These are phyloP conservation scores for Catharus ustulatus DNA, from an alignment of 2,797 vertebrate species.

Conservation along the genomic window DNA sequence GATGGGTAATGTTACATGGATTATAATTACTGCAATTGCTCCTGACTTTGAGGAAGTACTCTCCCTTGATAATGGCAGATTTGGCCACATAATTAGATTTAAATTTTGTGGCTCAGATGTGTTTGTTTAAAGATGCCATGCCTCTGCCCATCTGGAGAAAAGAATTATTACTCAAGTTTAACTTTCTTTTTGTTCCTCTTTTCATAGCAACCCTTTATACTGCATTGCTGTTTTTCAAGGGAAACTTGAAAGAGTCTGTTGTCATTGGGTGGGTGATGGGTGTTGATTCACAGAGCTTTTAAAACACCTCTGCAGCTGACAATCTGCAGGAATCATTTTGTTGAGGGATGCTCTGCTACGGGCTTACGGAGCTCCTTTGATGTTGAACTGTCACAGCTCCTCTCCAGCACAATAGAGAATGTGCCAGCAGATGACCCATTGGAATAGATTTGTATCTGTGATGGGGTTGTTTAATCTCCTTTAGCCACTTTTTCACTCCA, in stretches of 20 bases:
- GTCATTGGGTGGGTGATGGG: background rate
- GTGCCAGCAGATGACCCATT: background rate
- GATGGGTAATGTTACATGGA: conserved; percentile 33
- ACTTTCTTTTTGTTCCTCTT: background rate
- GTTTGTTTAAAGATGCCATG: background rate
- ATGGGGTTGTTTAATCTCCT: background rate
- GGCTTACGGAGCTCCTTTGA: background rate
- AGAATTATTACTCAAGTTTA: background rate
- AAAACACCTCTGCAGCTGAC: background rate
- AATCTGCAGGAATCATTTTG: background rate
- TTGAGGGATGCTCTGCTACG: background rate
- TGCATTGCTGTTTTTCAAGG: background rate
- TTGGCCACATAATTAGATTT: background rate
- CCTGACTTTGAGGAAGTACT: conserved; percentile 19
- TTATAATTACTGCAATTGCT: conserved; percentile 46
- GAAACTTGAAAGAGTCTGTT: background rate
- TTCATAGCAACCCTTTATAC: background rate
- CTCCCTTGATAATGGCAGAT: background rate
- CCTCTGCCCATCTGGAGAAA: background rate
- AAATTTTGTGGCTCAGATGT: conserved; percentile 4
- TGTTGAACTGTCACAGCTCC: background rate
- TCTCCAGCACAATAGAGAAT: background rate
- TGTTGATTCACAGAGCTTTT: background rate
- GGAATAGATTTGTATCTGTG: background rate
- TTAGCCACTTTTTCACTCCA: background rate